Conservation (phyloP, 2,797 vertebrate species). For the Sebastes aleutianus region DNA sequence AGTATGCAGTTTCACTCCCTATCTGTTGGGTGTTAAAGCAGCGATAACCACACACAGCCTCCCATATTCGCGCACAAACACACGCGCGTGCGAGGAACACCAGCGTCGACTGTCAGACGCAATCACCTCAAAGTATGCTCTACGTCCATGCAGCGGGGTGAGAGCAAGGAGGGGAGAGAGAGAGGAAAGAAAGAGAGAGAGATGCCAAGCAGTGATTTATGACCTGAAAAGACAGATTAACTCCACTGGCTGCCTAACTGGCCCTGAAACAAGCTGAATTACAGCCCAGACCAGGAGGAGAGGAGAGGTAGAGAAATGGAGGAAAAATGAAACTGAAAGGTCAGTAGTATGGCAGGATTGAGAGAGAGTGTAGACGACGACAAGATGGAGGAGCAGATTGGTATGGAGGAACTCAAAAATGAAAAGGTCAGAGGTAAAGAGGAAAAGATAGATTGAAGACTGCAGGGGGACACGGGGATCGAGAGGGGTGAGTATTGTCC, state of each 20-base stretch:
- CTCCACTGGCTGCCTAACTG: constrained; percentile 86
- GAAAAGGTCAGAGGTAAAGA: constrained; percentile 77
- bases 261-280: constrained; percentile 86
- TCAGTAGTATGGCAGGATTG: constrained; percentile 68
- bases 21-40: constrained; percentile 56
- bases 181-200: constrained; percentile 48
- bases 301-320: constrained; percentile 64
- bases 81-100: constrained; percentile 52
- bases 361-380: constrained; percentile 65
- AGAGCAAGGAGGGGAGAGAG: constrained; percentile 7
- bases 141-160: constrained; percentile 39
- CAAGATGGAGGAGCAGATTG: constrained; percentile 71
- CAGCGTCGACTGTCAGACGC: constrained; percentile 53
- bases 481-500: constrained; percentile 26
- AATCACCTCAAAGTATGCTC: constrained; percentile 62
- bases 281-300: constrained; percentile 75
- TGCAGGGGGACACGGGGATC: constrained; percentile 42
- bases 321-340: constrained; percentile 76
- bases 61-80: constrained; percentile 29
- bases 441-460: constrained; percentile 70
- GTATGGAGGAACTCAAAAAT: constrained; percentile 68
- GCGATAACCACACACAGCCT: constrained; percentile 40
- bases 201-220: constrained; percentile 81
- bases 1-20: constrained; percentile 56
- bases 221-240: constrained; percentile 85